Evolutionary conservation across 2,797 vertebrate species (phyloP).

Genomic region (Anolis apletophallus): DNA sequence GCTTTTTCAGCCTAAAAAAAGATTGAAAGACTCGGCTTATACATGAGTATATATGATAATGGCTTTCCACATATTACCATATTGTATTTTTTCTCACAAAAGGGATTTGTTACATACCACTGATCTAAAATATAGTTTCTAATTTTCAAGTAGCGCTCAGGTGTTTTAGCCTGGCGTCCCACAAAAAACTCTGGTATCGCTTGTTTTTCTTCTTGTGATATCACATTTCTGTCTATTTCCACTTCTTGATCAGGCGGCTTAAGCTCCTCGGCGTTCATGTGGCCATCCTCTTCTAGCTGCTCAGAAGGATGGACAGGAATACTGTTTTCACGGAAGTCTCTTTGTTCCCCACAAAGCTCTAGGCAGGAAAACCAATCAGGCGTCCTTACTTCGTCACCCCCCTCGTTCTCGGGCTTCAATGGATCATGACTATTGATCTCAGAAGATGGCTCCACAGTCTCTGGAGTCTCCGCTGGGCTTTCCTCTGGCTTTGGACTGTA

Average conservation of each 20-base stretch:
- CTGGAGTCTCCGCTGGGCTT: background rate
- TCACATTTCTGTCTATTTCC: conserved; percentile 84
- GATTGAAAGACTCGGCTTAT: too few species aligned
- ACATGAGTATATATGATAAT: too few species aligned
- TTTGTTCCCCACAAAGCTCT: conserved; percentile 58
- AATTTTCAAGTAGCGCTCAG: conserved; percentile 96
- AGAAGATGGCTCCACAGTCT: conserved; percentile 42
- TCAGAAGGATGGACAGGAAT: conserved; percentile 67
- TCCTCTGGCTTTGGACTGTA: conserved; percentile 48
- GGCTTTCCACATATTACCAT: background rate
- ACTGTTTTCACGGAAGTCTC: conserved; percentile 46
- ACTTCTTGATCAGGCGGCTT: conserved; percentile 92
- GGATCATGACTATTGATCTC: conserved; percentile 53
- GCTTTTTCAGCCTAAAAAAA: too few species aligned
- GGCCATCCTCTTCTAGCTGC: conserved; percentile 70
- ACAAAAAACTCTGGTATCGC: conserved; percentile 98
- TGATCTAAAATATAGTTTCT: conserved; percentile 98
- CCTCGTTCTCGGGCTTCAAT: conserved; percentile 47
- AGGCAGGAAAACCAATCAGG: background rate
- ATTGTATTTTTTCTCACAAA: background rate
- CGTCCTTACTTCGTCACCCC: conserved; percentile 20
- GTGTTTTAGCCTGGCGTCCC: conserved; percentile 94
- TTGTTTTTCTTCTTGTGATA: conserved; percentile 95
- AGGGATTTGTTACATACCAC: conserved; percentile 82
- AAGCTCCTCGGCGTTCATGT: conserved; percentile 87